These are phyloP conservation scores for Erebia ligea DNA, from an alignment of 2,888 invertebrate species.

Conservation along the genomic window DNA sequence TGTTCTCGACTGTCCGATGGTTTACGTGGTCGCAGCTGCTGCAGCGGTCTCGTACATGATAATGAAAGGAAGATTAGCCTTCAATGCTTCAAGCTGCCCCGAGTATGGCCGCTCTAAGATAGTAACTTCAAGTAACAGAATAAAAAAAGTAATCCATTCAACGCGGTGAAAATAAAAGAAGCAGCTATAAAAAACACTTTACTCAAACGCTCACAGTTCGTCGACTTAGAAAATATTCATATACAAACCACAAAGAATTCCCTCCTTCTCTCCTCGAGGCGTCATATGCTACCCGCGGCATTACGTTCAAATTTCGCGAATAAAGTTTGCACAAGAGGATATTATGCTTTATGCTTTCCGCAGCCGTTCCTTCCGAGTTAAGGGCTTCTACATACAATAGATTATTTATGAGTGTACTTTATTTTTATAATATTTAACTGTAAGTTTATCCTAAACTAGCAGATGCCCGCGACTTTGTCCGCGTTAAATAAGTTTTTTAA, in stretches of 20 bases:
- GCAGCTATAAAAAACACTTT: background rate
- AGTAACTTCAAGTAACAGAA: background rate
- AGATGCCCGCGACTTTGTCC: too few relatives aligned
- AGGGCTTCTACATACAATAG: slow-evolving; percentile 18
- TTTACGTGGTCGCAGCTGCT: too few relatives aligned
- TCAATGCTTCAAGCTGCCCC: too few relatives aligned
- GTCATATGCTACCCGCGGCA: slow-evolving; percentile 36
- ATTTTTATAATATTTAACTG: slow-evolving; percentile 1
- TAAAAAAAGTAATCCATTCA: background rate
- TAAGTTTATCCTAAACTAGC: background rate
- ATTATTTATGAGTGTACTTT: background rate
- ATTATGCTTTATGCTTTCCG: slow-evolving; percentile 35
- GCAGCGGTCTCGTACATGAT: too few relatives aligned
- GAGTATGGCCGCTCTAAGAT: background rate
- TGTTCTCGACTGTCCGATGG: too few relatives aligned
- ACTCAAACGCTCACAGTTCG: background rate
- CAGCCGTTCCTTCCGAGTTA: slow-evolving; percentile 16
- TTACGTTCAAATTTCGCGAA: slow-evolving; percentile 34
- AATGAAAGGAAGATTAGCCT: too few relatives aligned
- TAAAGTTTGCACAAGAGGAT: slow-evolving; percentile 37
- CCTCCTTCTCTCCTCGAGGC: slow-evolving; percentile 22
- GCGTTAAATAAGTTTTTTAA: too few relatives aligned
- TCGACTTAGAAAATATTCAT: slow-evolving; percentile 12
- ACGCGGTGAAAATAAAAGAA: background rate
- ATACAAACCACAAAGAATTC: slow-evolving; percentile 18